A percentile compares a stretch with the other conserved stretches of the same genome.
Evolutionary conservation across 2,113 vertebrate species (phyloP).

Genomic region (Datnioides undecimradiatus): DNA sequence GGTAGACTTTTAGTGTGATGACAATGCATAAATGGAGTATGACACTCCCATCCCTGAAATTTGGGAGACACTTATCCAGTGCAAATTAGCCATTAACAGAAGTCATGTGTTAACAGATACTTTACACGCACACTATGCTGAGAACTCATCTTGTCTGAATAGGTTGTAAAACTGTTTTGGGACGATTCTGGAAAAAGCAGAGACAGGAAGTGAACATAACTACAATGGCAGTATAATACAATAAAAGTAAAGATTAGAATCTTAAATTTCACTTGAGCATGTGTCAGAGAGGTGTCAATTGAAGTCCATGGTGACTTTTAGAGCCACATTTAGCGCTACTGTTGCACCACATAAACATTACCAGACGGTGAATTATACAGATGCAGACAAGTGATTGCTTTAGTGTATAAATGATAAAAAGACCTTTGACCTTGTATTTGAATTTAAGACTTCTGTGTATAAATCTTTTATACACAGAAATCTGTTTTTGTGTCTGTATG

Average conservation of each 20-base stretch:
- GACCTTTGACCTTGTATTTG: too few species aligned
- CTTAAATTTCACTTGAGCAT: not conserved
- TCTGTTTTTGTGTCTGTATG: too few species aligned
- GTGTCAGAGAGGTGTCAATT: not conserved
- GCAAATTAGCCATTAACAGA: slow-evolving; percentile 54
- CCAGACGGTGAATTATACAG: too few species aligned
- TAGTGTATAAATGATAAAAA: too few species aligned
- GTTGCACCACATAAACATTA: too few species aligned
- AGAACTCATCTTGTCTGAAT: slow-evolving; percentile 7
- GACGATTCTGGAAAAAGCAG: not conserved
- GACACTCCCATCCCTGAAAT: slow-evolving; percentile 46
- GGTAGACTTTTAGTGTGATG: slow-evolving; percentile 52
- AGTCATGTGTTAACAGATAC: slow-evolving; percentile 58
- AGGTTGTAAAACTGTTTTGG: not conserved
- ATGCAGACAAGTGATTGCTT: too few species aligned
- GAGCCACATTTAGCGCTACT: not conserved
- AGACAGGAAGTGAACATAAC: not conserved
- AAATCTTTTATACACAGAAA: too few species aligned
- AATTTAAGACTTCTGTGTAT: too few species aligned
- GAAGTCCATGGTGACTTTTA: not conserved
- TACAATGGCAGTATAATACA: not conserved
- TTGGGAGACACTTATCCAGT: slow-evolving; percentile 40
- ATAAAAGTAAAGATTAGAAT: not conserved
- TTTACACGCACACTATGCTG: not conserved
- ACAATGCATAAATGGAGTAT: slow-evolving; percentile 60